These are phyloP conservation scores for Aurelia aurita complex sp. Pacific DNA, from an alignment of 30 jellyfish, hydroid and myxozoan species.

Conservation along the genomic window DNA sequence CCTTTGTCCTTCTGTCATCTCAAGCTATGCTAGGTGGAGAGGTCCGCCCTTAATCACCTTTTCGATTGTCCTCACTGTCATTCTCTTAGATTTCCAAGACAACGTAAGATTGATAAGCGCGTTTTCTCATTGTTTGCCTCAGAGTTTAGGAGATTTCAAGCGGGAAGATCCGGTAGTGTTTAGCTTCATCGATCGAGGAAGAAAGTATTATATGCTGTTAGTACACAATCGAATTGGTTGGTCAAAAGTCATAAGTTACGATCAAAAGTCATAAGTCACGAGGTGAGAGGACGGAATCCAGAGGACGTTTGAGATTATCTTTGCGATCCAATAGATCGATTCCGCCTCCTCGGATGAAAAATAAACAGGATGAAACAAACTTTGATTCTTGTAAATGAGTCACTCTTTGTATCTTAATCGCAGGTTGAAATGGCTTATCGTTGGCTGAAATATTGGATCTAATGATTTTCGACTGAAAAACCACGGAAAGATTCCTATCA, in stretches of 20 bases:
- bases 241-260: constrained; percentile 1
- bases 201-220: neutral
- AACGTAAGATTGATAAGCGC: constrained; percentile 51
- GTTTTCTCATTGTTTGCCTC: constrained; percentile 52
- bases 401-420: constrained; percentile 14
- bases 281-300: constrained; percentile 27
- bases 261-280: constrained; percentile 15
- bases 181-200: neutral
- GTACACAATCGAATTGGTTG: neutral
- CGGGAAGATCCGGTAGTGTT: neutral
- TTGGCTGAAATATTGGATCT: constrained; percentile 15
- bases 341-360: constrained; percentile 42
- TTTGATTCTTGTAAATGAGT: neutral
- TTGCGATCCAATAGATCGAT: neutral
- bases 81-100: constrained; percentile 21
- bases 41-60: constrained; percentile 69
- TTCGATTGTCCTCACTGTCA: constrained; percentile 53
- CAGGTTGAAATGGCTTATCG: neutral
- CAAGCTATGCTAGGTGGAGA: constrained; percentile 36
- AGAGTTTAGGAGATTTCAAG: neutral
- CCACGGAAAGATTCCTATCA: no score
- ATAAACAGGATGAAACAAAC: constrained; percentile 27
- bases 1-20: constrained; percentile 77
- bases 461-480: neutral
- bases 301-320: neutral